Conservation (phyloP, 2,113 vertebrate genomes). For the Marcusenius ussheri region DNA sequence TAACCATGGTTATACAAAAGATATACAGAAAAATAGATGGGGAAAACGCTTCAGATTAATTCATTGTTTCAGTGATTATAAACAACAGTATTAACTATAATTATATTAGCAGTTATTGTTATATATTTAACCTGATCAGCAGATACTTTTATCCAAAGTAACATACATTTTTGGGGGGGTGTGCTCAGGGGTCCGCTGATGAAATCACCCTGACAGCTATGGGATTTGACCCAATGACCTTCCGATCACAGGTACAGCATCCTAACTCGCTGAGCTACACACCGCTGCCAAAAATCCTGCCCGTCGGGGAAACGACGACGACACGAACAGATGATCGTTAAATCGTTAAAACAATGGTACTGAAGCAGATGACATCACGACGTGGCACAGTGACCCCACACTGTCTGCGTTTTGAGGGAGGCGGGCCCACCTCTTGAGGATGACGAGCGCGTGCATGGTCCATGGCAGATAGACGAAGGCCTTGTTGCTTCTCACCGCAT, state of each 20-base stretch:
- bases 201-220: neutral
- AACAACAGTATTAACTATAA: neutral
- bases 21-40: neutral
- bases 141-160: constrained; percentile 4
- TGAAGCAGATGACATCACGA: neutral
- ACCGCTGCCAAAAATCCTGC: neutral
- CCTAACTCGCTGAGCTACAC: neutral
- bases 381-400: neutral
- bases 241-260: neutral
- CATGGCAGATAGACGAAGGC: constrained; percentile 88
- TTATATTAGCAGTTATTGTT: neutral
- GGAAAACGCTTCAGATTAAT: neutral
- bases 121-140: neutral
- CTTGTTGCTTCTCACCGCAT: constrained; percentile 80
- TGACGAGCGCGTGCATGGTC: constrained; percentile 88
- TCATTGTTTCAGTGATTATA: neutral
- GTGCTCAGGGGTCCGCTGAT: neutral
- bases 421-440: constrained; percentile 82
- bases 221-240: neutral
- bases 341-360: neutral
- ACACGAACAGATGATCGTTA: neutral
- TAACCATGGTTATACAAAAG: neutral
- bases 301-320: neutral
- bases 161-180: neutral
- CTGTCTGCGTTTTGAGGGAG: neutral